Conservation (phyloP, 2,888 invertebrate species). For the Stenchaetothrips biformis region DNA sequence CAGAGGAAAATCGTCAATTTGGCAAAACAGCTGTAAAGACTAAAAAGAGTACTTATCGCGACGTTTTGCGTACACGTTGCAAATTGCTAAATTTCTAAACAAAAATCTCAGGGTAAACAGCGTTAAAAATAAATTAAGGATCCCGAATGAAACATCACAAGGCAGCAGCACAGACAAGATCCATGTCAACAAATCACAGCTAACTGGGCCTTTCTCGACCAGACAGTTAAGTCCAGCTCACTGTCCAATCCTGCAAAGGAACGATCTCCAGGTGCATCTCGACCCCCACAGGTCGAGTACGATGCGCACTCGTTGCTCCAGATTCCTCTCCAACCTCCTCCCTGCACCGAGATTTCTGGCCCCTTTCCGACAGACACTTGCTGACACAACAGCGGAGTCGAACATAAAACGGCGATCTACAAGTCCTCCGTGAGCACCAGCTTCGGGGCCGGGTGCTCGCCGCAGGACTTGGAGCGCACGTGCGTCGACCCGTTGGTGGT, state of each 20-base stretch:
- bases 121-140: conserved; percentile 13
- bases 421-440: not conserved
- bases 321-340: not conserved
- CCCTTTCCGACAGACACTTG: too few relatives aligned
- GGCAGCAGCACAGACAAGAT: not conserved
- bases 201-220: not conserved
- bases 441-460: conserved; percentile 5
- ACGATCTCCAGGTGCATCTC: not conserved
- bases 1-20: conserved; percentile 1
- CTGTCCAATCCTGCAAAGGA: not conserved
- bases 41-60: conserved; percentile 7
- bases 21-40: conserved; percentile 18
- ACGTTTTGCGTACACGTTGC: not conserved
- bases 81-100: not conserved
- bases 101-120: not conserved
- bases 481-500: conserved; percentile 2
- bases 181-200: conserved; percentile 12
- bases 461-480: conserved; percentile 18
- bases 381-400: too few relatives aligned
- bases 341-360: too few relatives aligned
- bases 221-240: conserved; percentile 24
- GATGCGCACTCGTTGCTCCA: not conserved
- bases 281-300: not conserved
- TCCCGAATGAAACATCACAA: not conserved
- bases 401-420: not conserved